Evolutionary conservation across 23 tunicate species (phyloP), one percentile per base, ranked within the genome.

Genomic region (Ciona savignyi): DNA sequence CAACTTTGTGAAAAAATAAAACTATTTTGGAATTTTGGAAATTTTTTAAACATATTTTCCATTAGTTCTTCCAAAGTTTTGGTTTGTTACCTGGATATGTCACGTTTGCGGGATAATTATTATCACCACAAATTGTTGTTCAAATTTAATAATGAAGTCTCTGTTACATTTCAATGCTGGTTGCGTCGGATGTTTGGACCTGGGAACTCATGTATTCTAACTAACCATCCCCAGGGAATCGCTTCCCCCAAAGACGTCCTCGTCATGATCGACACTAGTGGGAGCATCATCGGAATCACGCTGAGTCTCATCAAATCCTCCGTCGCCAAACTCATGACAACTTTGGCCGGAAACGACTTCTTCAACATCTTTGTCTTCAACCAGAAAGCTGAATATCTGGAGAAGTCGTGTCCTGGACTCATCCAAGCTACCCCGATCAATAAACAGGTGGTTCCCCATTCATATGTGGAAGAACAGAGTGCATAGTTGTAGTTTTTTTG

Each of bases 371-470:
- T 88, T 32, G 74, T 82, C 3, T 88, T 81, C 80, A 88, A 88
- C 75, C 34, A 88, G 29, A 51, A 82, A 4, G 83, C 79, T 19
- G 27, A 61, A 1, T 78, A 77, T 61, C 30, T 88, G 33, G 78
- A 77, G 27, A 67, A 75, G 15, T 6, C 51, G 11, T 88, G 96
- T 51, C 72, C 82, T 2, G 87, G 87, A 1, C 61, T 88, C 2
- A 31, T 88, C 1, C 96, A 78, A 30, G 96, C 87, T 4, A 63
- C 70, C 9, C 78, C 82, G 19, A 61, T 68, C 24, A 51, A 81
- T 78, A 88, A 88, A 81, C 78, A 88, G 96, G 96, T 88, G 33
- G 34, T 6, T 11, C n/a, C n/a, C n/a, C n/a, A n/a, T n/a, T n/a
- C n/a, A n/a, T n/a, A n/a, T n/a, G n/a, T n/a, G n/a, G n/a, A n/a